phyloP scores from a whole-genome alignment of 2,113 vertebrate genomes.

The Channa maculata region DNA sequence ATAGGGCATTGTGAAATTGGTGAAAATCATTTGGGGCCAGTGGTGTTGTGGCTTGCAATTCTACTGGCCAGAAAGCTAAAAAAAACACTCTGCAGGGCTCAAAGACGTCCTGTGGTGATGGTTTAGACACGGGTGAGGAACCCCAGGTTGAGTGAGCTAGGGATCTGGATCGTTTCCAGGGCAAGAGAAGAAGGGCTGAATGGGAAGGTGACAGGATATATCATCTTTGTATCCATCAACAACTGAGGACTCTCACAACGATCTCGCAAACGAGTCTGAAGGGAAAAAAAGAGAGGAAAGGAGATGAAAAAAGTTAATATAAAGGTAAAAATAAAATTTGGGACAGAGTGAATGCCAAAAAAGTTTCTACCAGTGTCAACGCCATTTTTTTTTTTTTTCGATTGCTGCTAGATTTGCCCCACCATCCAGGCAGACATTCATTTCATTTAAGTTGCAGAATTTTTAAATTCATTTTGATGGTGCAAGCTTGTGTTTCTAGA shows the following conservation, averaged over 20 bases:
- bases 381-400: no score
- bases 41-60: conserved; percentile 22
- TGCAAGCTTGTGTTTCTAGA: no score
- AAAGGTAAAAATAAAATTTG: not conserved
- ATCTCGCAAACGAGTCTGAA: conserved; percentile 93
- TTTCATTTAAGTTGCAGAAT: no score
- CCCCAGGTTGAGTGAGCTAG: conserved; percentile 91
- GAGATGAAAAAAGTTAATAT: not conserved
- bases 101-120: conserved; percentile 1
- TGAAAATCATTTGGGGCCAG: not conserved
- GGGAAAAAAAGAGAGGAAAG: conserved; percentile 11
- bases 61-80: not conserved
- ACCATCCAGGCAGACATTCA: no score
- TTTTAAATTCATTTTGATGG: no score
- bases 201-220: conserved; percentile 97
- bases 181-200: conserved; percentile 96
- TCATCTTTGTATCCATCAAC: conserved; percentile 98
- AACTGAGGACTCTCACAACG: conserved; percentile 95
- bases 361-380: no score
- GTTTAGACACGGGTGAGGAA: conserved; percentile 94
- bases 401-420: no score
- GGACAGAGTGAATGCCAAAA: no score
- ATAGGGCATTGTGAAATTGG: not conserved
- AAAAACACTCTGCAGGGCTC: not conserved
- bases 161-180: conserved; percentile 98